phyloP scores from a whole-genome alignment of 2,797 vertebrate genomes.

The Catamblyrhynchus diadema region DNA sequence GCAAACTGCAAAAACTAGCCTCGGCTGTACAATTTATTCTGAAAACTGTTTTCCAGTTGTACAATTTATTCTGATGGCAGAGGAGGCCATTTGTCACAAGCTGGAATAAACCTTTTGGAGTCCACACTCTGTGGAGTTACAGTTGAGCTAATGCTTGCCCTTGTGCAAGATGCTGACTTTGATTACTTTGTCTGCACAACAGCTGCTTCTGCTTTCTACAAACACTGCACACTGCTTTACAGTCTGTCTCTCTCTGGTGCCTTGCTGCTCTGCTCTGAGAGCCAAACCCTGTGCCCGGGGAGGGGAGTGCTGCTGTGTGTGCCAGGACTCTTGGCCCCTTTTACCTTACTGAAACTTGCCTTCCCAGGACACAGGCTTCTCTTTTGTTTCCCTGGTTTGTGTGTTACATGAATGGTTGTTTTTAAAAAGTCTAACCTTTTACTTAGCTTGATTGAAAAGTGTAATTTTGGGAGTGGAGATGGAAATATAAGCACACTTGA shows the following conservation, averaged over 20 bases:
- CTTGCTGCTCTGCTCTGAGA: background rate
- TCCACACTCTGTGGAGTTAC: background rate
- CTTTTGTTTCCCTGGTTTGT: background rate
- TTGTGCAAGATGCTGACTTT: background rate
- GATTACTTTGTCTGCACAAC: background rate
- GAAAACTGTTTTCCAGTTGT: background rate
- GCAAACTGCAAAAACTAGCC: background rate
- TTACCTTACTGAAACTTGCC: background rate
- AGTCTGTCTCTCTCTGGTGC: background rate
- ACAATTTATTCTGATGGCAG: background rate
- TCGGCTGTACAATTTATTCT: background rate
- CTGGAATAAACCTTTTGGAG: background rate
- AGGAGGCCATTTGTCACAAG: background rate
- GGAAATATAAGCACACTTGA: background rate
- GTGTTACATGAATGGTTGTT: background rate
- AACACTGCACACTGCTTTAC: background rate
- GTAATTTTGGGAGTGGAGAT: background rate
- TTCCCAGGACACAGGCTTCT: background rate
- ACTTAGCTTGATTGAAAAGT: background rate
- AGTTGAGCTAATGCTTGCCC: background rate
- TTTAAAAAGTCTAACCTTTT: background rate
- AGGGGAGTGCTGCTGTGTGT: background rate
- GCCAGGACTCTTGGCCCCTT: background rate
- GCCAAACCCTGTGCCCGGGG: background rate
- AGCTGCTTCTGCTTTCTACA: background rate